These are phyloP conservation scores for Porites rus DNA, from an alignment of 92 coral and sea anemone genomes.

Conservation along the genomic window DNA sequence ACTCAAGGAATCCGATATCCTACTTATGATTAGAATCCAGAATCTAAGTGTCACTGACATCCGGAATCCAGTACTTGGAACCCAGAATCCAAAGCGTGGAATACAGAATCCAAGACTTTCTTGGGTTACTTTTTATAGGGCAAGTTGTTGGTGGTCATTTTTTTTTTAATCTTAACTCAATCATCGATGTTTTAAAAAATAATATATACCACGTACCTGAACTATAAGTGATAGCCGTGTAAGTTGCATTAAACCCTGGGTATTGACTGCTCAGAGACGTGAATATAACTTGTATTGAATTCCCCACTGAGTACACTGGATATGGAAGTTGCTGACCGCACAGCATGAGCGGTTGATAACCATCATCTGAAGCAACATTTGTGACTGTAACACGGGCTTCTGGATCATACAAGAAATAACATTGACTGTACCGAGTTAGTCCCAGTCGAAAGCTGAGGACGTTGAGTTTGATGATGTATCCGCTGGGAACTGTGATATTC, in stretches of 20 bases:
- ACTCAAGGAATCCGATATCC: no score
- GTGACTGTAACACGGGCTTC: background rate
- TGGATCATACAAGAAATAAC: no score
- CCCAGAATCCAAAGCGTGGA: no score
- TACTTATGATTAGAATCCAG: no score
- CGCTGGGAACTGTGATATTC: constrained; percentile 41
- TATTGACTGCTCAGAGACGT: background rate
- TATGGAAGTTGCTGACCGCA: background rate
- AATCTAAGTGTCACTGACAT: no score
- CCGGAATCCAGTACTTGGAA: no score
- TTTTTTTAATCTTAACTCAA: no score
- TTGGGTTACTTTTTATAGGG: no score
- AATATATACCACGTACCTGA: no score
- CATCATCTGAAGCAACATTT: background rate
- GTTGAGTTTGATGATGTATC: background rate
- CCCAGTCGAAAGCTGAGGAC: background rate
- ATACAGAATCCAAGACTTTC: no score
- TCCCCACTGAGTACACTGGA: constrained; percentile 4
- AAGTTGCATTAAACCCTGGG: constrained; percentile 5
- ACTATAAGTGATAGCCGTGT: background rate
- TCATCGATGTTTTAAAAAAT: no score
- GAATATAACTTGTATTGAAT: background rate
- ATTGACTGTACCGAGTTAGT: background rate
- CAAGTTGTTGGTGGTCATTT: no score
- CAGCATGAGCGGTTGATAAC: background rate